phyloP scores from a whole-genome alignment of 2,797 vertebrate genomes.

The Diceros bicornis region DNA sequence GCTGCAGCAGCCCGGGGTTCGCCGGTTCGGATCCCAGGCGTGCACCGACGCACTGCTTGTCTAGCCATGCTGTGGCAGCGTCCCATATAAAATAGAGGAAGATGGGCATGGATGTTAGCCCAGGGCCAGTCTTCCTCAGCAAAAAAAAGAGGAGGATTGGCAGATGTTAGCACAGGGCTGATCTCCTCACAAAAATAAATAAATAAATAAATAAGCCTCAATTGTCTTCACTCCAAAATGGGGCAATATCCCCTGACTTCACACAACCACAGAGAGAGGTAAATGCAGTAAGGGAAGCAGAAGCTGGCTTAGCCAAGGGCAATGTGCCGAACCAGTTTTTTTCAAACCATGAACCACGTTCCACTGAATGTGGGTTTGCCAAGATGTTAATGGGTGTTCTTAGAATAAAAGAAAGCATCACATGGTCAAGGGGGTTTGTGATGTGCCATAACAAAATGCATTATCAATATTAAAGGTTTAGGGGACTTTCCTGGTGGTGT shows the following conservation, averaged over 20 bases:
- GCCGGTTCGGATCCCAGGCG: no score
- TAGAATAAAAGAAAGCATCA: background rate
- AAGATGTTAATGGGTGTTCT: background rate
- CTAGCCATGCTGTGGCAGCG: no score
- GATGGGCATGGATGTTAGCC: no score
- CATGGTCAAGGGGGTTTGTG: background rate
- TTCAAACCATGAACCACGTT: background rate
- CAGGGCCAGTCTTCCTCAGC: no score
- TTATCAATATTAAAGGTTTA: background rate
- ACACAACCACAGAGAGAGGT: accelerated
- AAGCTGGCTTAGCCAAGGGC: background rate
- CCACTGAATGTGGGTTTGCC: background rate
- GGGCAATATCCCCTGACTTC: accelerated
- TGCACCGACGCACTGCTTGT: no score
- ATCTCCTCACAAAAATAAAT: no score
- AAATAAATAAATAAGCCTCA: no score
- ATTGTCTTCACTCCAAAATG: background rate
- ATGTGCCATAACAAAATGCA: background rate
- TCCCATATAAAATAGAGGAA: no score
- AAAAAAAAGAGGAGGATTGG: no score
- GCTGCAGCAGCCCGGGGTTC: no score
- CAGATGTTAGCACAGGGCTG: no score
- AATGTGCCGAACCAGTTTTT: background rate
- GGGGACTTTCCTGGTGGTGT: no score
- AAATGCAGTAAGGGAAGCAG: background rate